Base-by-base conservation (phyloP, 2,797 vertebrate genomes). In the Galagoides demidoff region DNA sequence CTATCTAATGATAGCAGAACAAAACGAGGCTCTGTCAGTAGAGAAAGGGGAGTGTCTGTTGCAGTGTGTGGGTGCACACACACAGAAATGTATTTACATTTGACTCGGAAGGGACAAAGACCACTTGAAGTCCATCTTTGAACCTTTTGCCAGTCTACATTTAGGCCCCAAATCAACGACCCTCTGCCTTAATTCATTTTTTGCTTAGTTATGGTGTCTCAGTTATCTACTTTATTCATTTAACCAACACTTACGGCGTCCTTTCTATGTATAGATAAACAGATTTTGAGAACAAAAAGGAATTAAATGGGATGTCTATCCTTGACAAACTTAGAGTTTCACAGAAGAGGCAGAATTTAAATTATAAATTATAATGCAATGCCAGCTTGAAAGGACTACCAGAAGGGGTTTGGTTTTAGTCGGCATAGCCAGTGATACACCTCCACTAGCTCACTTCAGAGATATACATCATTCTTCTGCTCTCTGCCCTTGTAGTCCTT, bases 171-270 rank as follows among this genome's bases (percentile, higher is more conserved):
- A 77, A 64, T 82, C 81, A 59, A 66, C 66, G 71, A 20, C 17
- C 63, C 79, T 86, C 34, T 79, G 68, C 34, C 59, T 79, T 90
- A 39, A 52, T 78, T 61, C 25, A 43, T 34, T 79, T 74, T 87
- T 92, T 85, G 19, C n/a, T 66, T 78, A 73, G 8, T 81, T 94
- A 45, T 78, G 29, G 17, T 71, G 52, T 89, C 45, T 91, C 29
- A 68, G 14, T 73, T 93, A 78, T 22, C 92, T 83, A 34, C 70
- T 85, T 82, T 22, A 79, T 71, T 90, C 17, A 73, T 39, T 91
- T 83, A 91, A 64, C 45, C 45, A 31, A 82, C 13, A 81, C 9
- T 71, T 45, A 57, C 9, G 13, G n/a, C 57, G 19, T 20, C 10
- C 37, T 73, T 83, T 93, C 68, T 85, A 34, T 78, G 39, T 92